Conservation (phyloP, 2,113 vertebrate genomes). For the Chamaea fasciata region DNA sequence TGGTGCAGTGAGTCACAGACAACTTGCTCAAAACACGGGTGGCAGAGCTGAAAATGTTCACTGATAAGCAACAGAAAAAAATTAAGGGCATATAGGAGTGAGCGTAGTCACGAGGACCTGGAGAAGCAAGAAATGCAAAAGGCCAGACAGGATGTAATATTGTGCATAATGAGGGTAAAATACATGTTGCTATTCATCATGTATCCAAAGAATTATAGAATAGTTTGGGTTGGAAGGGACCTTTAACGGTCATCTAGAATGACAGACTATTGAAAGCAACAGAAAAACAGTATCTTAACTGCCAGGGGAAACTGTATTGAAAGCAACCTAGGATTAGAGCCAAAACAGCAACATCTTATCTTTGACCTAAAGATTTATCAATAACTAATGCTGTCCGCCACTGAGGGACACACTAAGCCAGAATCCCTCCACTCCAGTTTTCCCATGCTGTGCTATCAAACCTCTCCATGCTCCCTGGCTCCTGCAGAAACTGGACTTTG, state of each 20-base stretch:
- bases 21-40: not conserved
- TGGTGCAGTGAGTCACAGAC: not conserved
- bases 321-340: not conserved
- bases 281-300: not conserved
- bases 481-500: not conserved
- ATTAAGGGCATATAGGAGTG: not conserved
- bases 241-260: not conserved
- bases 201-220: not conserved
- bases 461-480: not conserved
- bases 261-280: not conserved
- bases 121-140: not conserved
- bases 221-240: not conserved
- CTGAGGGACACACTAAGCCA: not conserved
- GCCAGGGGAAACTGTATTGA: not conserved
- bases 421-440: not conserved
- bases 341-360: not conserved
- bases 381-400: not conserved
- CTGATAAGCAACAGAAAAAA: not conserved
- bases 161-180: not conserved
- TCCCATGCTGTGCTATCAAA: fast-evolving
- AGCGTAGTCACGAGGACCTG: not conserved
- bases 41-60: not conserved
- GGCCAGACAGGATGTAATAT: not conserved
- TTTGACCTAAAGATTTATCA: not conserved
- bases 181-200: not conserved